Evolutionary conservation across 2,888 invertebrate species (phyloP), one percentile per base, ranked within the genome.

Genomic region (Anodontia alba): DNA sequence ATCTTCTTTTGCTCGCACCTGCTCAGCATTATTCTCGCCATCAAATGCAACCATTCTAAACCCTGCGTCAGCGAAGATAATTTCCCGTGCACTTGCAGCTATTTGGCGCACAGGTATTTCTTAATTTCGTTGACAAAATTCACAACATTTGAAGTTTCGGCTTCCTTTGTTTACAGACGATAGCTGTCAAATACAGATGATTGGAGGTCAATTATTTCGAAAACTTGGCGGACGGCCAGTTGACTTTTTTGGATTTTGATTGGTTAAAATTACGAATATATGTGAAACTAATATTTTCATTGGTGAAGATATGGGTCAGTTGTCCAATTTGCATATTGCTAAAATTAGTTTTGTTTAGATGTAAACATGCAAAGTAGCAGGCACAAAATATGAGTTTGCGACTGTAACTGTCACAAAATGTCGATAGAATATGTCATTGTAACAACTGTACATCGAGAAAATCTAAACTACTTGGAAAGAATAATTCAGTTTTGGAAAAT

Each of bases 171-270:
- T 76, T 83, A 85, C 69, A 88, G 88, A 86, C 88, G 86, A 83
- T 86, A 87, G 84, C 86, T 87, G 88, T 87, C 88, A 88, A 87
- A 84, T 78, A 73, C 76, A 71, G 76, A 62, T 79, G 77, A 79
- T 81, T 67, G 66, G 42, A 31, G 72, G 46, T 42, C 43, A 49
- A 26, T n/a, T n/a, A n/a, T 68, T 88, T 89, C 85, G 83, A 89
- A 62, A 89, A 81, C 43, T 88, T 89, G 89, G 88, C 89, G 88
- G 84, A 78, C 80, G 73, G 72, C 81, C 83, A 81, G 80, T 71
- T 33, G 31, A 33, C 33, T 20, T 10, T 62, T 1, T 2, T 23
- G 33, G 62, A 5, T 5, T 2, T 17, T 20, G 33, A 62, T 62
- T 62, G 62, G 62, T 23, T 62, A 15, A 62, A 23, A 26, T 26